These are phyloP conservation scores for Zapornia atra DNA, from an alignment of 2,113 vertebrate genomes.

Conservation along the genomic window DNA sequence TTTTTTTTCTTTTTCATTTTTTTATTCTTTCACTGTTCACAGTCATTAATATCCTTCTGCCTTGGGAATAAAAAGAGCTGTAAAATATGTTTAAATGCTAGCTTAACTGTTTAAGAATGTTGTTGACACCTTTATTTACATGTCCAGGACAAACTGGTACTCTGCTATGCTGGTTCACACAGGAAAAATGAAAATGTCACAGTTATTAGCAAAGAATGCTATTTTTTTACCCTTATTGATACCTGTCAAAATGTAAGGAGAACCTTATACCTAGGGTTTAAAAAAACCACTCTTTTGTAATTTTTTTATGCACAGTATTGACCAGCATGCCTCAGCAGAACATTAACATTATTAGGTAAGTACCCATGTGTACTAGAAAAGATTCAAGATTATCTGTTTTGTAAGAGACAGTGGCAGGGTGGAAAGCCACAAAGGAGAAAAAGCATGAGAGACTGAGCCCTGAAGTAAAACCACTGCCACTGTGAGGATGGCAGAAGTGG, in stretches of 20 bases:
- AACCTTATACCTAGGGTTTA: neutral
- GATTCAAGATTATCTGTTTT: neutral
- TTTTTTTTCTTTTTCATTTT: neutral
- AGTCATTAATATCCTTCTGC: neutral
- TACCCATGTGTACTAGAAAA: neutral
- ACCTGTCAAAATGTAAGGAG: neutral
- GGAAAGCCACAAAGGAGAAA: neutral
- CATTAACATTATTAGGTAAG: neutral
- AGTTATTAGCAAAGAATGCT: neutral
- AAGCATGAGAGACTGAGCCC: accelerated
- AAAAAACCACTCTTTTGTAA: neutral
- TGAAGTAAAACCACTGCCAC: neutral
- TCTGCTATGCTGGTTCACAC: neutral
- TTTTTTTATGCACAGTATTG: neutral
- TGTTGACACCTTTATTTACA: neutral
- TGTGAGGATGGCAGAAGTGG: neutral
- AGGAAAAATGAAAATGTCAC: neutral
- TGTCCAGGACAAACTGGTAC: neutral
- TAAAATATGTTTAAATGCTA: neutral
- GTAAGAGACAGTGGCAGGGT: neutral
- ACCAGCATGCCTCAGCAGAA: neutral
- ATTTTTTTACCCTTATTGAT: neutral
- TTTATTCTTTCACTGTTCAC: neutral
- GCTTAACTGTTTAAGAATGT: neutral
- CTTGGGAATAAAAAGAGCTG: neutral